Evolutionary conservation across 2,797 vertebrate genomes (phyloP).

Genomic region (Botia kubotai): DNA sequence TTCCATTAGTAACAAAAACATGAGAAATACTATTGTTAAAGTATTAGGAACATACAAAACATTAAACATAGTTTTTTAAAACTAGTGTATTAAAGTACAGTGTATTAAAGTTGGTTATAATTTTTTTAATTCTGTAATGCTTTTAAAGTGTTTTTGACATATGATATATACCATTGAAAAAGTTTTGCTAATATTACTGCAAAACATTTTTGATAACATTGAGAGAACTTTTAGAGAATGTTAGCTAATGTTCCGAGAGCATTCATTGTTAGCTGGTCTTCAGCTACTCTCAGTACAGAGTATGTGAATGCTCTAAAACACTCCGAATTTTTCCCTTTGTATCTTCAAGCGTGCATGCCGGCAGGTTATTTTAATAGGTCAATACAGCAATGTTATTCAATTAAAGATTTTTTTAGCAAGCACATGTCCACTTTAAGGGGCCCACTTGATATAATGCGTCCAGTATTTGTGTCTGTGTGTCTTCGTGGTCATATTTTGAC

Average conservation of each 20-base stretch:
- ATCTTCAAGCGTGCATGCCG: not conserved
- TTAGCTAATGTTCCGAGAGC: no score
- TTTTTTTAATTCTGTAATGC: no score
- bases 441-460: constrained; percentile 16
- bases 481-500: constrained; percentile 23
- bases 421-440: constrained; percentile 2
- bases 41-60: no score
- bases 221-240: no score
- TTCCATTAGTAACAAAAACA: no score
- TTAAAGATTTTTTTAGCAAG: constrained; percentile 17
- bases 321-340: not conserved
- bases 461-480: not conserved
- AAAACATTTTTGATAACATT: no score
- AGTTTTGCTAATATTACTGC: no score
- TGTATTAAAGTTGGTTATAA: not conserved
- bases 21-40: no score
- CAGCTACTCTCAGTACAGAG: not conserved
- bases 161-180: no score
- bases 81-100: no score
- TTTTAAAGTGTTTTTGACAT: no score
- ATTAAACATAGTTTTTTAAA: no score
- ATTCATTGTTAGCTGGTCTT: not conserved
- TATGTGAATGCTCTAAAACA: constrained; percentile 11
- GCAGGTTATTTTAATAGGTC: constrained; percentile 32
- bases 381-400: not conserved